Evolutionary conservation across 2,113 vertebrate genomes (phyloP).

Genomic region (Piaya cayana): DNA sequence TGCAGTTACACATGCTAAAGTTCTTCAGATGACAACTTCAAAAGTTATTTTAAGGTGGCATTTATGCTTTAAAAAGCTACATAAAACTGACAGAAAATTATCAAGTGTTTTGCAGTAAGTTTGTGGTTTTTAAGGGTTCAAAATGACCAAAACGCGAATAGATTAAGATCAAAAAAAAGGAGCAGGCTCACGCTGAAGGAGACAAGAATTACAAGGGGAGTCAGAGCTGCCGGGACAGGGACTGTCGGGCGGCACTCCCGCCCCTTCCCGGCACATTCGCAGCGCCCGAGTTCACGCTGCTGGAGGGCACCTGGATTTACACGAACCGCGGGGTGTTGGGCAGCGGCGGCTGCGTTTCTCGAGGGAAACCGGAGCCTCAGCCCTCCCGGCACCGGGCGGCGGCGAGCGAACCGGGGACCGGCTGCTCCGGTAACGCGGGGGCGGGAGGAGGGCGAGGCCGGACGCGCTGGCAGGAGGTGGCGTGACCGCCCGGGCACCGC

Average conservation of each 20-base stretch:
- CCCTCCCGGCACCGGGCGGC: too few species aligned
- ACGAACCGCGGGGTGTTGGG: not conserved
- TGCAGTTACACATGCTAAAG: not conserved
- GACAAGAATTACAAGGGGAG: not conserved
- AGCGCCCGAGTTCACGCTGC: not conserved
- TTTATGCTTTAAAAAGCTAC: not conserved
- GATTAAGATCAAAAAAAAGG: not conserved
- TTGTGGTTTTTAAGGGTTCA: not conserved
- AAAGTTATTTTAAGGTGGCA: not conserved
- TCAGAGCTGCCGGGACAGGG: fast-evolving
- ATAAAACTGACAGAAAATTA: not conserved
- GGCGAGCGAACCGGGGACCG: too few species aligned
- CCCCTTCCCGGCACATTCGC: not conserved
- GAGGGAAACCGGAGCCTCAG: not conserved
- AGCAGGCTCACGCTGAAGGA: not conserved
- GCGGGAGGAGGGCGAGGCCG: not conserved
- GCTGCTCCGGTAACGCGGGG: too few species aligned
- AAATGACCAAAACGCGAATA: fast-evolving
- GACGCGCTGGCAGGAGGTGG: not conserved
- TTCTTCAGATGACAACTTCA: not conserved
- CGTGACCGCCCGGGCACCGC: too few species aligned
- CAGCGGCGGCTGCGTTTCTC: not conserved
- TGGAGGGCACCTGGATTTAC: not conserved
- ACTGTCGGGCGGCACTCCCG: not conserved
- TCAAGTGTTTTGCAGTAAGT: fast-evolving